These are phyloP conservation scores for Porites cylindrica DNA, from an alignment of 92 coral and sea anemone genomes.

Conservation along the genomic window DNA sequence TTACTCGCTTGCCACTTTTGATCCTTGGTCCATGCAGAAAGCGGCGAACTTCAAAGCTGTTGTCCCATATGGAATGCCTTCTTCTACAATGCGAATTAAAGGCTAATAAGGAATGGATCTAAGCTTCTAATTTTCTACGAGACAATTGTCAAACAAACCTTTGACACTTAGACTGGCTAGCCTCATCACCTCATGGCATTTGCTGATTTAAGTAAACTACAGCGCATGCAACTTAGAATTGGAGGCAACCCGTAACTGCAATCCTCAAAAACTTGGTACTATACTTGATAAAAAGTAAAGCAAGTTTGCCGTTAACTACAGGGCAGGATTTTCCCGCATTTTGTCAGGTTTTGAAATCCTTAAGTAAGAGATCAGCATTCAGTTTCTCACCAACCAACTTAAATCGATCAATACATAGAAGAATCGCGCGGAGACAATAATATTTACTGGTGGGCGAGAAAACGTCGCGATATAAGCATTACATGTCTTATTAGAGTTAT, in stretches of 20 bases:
- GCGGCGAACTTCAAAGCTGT: not conserved
- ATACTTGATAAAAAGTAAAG: no score
- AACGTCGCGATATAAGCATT: no score
- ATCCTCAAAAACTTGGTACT: not conserved
- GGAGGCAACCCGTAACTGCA: not conserved
- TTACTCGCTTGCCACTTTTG: not conserved
- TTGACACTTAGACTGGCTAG: not conserved
- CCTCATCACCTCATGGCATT: constrained; percentile 27
- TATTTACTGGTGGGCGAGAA: no score
- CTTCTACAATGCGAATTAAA: not conserved
- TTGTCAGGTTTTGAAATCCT: not conserved
- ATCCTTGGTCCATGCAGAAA: not conserved
- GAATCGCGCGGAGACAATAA: no score
- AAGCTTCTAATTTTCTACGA: not conserved
- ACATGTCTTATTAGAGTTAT: no score
- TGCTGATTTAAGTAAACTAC: not conserved
- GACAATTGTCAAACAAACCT: constrained; percentile 32
- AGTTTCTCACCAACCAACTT: not conserved
- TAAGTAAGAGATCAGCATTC: not conserved
- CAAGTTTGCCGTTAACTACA: not conserved
- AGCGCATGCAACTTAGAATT: constrained; percentile 23
- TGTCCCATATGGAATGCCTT: not conserved
- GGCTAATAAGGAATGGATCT: not conserved
- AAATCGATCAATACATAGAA: not conserved
- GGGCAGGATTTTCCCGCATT: not conserved